phyloP scores from a whole-genome alignment of 2,888 invertebrate species.

The Drosophila affinis region DNA sequence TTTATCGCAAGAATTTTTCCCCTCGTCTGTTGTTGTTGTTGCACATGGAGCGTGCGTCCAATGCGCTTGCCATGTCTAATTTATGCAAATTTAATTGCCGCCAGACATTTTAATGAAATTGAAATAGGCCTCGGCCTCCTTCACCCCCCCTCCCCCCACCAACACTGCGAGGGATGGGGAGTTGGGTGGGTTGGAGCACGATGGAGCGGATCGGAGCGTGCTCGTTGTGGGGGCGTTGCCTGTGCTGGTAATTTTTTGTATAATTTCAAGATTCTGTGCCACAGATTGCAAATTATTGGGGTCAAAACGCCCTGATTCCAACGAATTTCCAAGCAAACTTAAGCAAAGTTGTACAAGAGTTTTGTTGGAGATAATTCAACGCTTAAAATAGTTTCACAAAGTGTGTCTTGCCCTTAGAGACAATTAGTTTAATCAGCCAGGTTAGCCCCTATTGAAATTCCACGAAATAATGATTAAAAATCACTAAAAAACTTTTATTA shows the following conservation, averaged over 20 bases:
- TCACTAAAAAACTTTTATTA: background rate
- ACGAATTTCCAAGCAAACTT: background rate
- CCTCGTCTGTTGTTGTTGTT: constrained; percentile 16
- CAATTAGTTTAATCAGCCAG: background rate
- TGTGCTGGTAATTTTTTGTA: constrained; percentile 7
- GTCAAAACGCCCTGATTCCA: background rate
- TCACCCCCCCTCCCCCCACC: background rate
- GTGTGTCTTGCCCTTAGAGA: background rate
- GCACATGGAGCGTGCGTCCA: constrained; percentile 42
- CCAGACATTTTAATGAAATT: constrained; percentile 60
- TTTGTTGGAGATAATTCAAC: background rate
- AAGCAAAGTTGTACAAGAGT: background rate
- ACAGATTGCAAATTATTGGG: constrained; percentile 13
- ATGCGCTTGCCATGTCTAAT: constrained; percentile 54
- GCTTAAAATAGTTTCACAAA: background rate
- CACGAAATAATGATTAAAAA: background rate
- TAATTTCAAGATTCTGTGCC: background rate
- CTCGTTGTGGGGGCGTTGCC: background rate
- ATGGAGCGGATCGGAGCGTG: background rate
- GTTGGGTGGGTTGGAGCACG: background rate
- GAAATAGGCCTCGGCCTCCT: constrained; percentile 43
- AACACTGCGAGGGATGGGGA: background rate
- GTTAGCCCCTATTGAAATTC: background rate
- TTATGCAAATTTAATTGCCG: constrained; percentile 69
- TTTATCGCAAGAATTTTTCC: constrained; percentile 9